phyloP scores from a whole-genome alignment of 2,888 invertebrate species.

The Melanophora roralis region DNA sequence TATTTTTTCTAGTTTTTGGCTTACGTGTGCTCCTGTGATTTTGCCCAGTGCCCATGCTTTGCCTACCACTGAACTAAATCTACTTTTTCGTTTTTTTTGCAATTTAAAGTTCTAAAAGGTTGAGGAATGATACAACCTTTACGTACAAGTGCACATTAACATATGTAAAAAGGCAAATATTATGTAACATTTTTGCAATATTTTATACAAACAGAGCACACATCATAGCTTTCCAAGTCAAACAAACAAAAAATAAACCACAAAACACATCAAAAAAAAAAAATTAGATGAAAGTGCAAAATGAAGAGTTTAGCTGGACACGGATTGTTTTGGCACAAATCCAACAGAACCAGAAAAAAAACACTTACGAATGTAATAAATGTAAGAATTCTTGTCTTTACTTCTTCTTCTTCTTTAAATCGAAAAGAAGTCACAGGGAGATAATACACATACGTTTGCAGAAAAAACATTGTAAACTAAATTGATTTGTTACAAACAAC shows the following conservation, averaged over 20 bases:
- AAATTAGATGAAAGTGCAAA: conserved; percentile 5
- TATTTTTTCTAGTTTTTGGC: too few relatives aligned
- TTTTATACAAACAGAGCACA: background rate
- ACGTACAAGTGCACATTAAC: too few relatives aligned
- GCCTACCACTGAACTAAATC: too few relatives aligned
- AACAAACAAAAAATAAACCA: background rate
- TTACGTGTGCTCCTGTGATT: too few relatives aligned
- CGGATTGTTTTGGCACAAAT: conserved; percentile 50
- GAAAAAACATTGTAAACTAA: conserved; percentile 40
- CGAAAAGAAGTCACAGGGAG: conserved; percentile 32
- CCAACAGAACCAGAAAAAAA: conserved; percentile 31
- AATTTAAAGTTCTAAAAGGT: too few relatives aligned
- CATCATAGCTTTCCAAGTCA: background rate
- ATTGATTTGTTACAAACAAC: conserved; percentile 52
- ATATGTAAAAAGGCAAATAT: too few relatives aligned
- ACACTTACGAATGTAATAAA: too few relatives aligned
- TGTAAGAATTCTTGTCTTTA: background rate
- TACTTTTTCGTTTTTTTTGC: too few relatives aligned
- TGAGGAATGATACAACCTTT: too few relatives aligned
- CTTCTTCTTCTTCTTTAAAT: conserved; percentile 13
- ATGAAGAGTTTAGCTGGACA: conserved; percentile 47
- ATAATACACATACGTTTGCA: background rate
- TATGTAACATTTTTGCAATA: background rate
- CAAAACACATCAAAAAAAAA: background rate
- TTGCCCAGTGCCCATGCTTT: too few relatives aligned